Percentiles rank a stretch among this genome's conserved stretches.
Conservation (phyloP, 2,113 vertebrate species). For the Anolis sagrei region DNA sequence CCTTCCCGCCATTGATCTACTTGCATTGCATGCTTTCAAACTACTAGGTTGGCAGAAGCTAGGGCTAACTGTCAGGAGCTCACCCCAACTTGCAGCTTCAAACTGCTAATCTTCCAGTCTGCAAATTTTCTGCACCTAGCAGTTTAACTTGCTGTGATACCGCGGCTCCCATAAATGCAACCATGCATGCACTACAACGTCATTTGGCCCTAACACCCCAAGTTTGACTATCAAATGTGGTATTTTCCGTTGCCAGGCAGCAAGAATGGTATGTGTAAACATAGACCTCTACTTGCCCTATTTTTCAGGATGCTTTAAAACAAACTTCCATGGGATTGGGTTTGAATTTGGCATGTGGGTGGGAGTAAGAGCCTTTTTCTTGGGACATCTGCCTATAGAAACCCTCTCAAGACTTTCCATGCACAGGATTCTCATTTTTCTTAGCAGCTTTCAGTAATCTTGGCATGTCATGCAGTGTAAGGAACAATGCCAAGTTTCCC, state of each 20-base stretch:
- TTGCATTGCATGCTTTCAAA: too few relatives aligned
- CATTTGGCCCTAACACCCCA: background rate
- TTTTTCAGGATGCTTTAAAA: background rate
- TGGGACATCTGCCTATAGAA: background rate
- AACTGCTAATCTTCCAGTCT: too few relatives aligned
- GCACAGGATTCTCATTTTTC: too few relatives aligned
- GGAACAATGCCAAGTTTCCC: background rate
- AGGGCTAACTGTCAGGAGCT: too few relatives aligned
- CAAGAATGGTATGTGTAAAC: background rate
- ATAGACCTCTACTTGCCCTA: background rate
- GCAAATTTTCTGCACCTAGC: too few relatives aligned
- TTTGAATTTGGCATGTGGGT: too few relatives aligned
- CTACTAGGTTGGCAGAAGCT: too few relatives aligned
- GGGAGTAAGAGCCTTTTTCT: background rate
- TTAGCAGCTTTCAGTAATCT: background rate
- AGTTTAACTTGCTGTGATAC: too few relatives aligned
- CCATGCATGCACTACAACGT: too few relatives aligned
- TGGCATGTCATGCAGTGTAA: background rate
- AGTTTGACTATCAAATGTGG: background rate
- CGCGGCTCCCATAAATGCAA: too few relatives aligned
- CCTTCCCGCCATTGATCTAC: too few relatives aligned
- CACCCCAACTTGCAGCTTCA: too few relatives aligned
- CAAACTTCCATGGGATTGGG: background rate
- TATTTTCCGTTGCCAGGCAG: background rate
- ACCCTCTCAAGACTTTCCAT: background rate